Evolutionary conservation across 2,797 vertebrate species (phyloP), one percentile per base, ranked within the genome.

Genomic region (Peromyscus nudipes): DNA sequence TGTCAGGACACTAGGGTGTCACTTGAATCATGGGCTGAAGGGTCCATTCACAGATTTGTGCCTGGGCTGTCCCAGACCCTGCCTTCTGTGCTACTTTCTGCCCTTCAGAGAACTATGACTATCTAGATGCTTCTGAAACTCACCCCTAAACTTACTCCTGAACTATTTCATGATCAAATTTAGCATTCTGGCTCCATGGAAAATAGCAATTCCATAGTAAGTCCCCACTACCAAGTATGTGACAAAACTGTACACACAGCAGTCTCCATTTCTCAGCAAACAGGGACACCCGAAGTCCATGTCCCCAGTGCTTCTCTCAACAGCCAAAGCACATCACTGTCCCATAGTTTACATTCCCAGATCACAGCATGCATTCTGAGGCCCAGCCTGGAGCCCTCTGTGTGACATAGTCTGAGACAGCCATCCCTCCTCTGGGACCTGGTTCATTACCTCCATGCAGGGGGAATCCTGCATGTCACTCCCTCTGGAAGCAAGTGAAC

Each of bases 251-350:
- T 87, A 6, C 31, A 40, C 12, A n/a, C 46, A 83, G 73, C 80
- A 84, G 17, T 88, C 87, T 95, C 92, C n/a, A 43, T 67, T 94
- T 95, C 92, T 73, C 91, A 92, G 91, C 46, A 92, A 94, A 87
- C 82, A 37, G 55, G 92, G 85, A 84, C 73, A 83, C 31, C 76
- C 0, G 31, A 92, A 75, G 86, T 43, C 13, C n/a, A 76, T 49
- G 71, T 95, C 57, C 91, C 40, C 2, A 77, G 92, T 37, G 77
- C 43, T 79, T 52, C 65, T 91, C 69, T 91, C n/a, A 64, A 62
- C 29, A 80, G 81, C 40, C 92, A 95, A 91, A 86, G 92, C 85
- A 21, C 79, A 40, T 89, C 62, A 34, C 49, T 60, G 55, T 75
- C 75, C 57, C 6, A 0, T 21, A 73, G 13, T 25, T 77, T 64